Evolutionary conservation across 2,113 vertebrate genomes (phyloP), one percentile per base, ranked within the genome.

Genomic region (Poeciliopsis retropinna): DNA sequence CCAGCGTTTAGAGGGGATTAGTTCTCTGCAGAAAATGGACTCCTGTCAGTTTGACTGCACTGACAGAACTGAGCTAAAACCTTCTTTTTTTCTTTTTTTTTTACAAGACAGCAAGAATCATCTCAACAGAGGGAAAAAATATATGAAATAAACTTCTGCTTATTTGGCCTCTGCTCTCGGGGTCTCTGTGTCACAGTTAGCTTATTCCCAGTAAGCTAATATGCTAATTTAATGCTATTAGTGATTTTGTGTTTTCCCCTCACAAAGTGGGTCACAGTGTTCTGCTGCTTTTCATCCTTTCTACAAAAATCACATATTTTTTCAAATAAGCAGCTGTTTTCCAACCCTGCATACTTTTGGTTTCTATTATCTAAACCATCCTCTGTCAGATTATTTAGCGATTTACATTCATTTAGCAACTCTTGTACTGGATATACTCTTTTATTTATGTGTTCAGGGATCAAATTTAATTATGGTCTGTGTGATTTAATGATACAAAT

Each of bases 191-290:
- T 69, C 67, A 60, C 1, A 44, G n/a, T 41, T 65, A 25, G 72
- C 47, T 60, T 29, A 72, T 19, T 67, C 44, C 30, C 62, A 62
- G 31, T 72, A 11, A 37, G 30, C 28, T 67, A 78, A 41, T 0
- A 17, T 67, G 29, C 30, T 60, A 69, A 74, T 80, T 74, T 64
- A 69, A 57, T 64, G 66, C 64, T 32, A 70, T 79, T 80, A 73
- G 70, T 27, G 72, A 79, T 63, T 69, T 41, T 57, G 32, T 64
- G 44, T 28, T 30, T 80, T 73, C 60, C 51, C 66, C 51, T 70
- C 4, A 57, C n/a, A 73, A 29, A 32, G 61, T 3, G 31, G 64
- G 32, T 69, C 72, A 44, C 57, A 64, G 29, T 39, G 44, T 70
- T 79, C 41, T 34, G 9, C 69, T 57, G 71, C 17, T 37, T 73